Evolutionary conservation across 2,888 invertebrate species (phyloP), one percentile per base, ranked within the genome.

Genomic region (Macropis europaea): DNA sequence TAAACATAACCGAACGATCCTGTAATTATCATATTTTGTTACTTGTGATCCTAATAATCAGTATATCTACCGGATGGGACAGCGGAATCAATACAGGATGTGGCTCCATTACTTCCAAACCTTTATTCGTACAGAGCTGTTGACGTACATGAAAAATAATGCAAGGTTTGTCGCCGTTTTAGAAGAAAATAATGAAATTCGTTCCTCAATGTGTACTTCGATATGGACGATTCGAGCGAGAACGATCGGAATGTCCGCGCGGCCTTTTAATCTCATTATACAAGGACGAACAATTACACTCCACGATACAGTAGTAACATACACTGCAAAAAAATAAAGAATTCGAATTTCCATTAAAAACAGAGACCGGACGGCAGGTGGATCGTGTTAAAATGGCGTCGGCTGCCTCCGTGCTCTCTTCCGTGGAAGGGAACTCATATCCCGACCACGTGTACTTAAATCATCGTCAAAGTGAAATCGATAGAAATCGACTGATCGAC

Each of bases 121-220:
- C 79, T 83, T 82, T 82, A 82, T 81, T 80, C 76, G 76, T 76
- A 82, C 79, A 79, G 75, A 67, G 61, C 60, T 82, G 71, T 76
- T 60, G 63, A 40, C 64, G 82, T 82, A 82, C 82, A 82, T 83
- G 70, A 82, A 72, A 83, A 83, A 82, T 60, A 69, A 73, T 53
- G 71, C 47, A 80, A 80, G 76, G 73, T 77, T 74, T 78, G 72
- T 67, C 70, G 67, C 52, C 47, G 66, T 76, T 71, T 72, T 60
- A 43, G 76, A 82, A 82, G 77, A 82, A 80, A 77, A 72, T 73
- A 77, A 72, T 75, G 71, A 83, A 64, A 73, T 71, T 81, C 67
- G 63, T 75, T 77, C 73, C 62, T 70, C 61, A 72, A 48, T 54
- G 57, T 77, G 57, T 70, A 63, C 63, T 62, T 45, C 68, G 57